Evolutionary conservation across 2,113 vertebrate species (phyloP).

Genomic region (Excalfactoria chinensis): DNA sequence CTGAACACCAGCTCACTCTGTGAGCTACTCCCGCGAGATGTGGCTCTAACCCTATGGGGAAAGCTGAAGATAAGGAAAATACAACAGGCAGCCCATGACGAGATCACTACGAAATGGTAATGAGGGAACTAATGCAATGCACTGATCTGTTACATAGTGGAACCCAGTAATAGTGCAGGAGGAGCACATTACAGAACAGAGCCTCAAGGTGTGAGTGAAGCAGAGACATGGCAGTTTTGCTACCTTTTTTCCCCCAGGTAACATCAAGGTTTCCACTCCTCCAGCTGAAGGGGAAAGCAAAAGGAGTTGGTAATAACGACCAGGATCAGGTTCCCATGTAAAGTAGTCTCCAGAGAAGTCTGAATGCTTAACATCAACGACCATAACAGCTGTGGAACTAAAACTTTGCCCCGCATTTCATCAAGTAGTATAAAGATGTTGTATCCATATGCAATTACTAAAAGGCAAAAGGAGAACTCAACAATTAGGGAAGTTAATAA

Average conservation of each 20-base stretch:
- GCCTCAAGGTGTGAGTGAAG: background rate
- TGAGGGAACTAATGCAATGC: background rate
- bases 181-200: background rate
- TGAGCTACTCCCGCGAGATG: background rate
- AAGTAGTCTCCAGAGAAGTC: constrained; percentile 21
- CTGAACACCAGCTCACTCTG: background rate
- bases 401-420: constrained; percentile 8
- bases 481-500: background rate
- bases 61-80: background rate
- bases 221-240: background rate
- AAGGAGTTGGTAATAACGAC: background rate
- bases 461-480: background rate
- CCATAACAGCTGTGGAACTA: constrained; percentile 52
- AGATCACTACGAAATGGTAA: background rate
- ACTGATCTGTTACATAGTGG: background rate
- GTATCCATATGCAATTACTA: background rate
- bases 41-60: background rate
- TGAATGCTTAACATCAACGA: background rate
- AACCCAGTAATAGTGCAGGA: background rate
- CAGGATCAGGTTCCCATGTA: constrained; percentile 20
- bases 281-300: background rate
- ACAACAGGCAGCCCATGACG: background rate
- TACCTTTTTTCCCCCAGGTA: background rate
- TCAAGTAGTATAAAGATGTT: background rate
- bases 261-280: background rate